Evolutionary conservation across 2,888 invertebrate species (phyloP).

Genomic region (Tetanocera ferruginea): DNA sequence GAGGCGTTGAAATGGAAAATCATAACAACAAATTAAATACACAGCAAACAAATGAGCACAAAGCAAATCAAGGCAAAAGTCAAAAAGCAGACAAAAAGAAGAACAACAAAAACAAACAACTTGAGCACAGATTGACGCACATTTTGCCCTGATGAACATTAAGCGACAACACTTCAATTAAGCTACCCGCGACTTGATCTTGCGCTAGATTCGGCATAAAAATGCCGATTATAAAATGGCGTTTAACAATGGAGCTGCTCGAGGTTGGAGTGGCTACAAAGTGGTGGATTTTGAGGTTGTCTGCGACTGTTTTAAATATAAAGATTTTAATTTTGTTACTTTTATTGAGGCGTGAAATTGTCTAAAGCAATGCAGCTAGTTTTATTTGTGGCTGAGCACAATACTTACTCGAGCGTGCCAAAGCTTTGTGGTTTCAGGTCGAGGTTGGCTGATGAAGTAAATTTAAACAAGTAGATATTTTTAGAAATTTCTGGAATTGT

Average conservation of each 20-base stretch:
- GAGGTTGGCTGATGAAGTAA: not conserved
- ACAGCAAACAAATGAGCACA: not conserved
- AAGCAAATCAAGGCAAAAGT: not conserved
- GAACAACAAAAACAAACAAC: not conserved
- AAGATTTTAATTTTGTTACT: not conserved
- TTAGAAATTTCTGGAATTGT: too few relatives aligned
- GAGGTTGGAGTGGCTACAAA: not conserved
- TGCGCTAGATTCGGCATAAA: not conserved
- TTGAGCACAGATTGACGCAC: too few relatives aligned
- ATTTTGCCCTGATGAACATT: not conserved
- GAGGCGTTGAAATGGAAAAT: conserved; percentile 34
- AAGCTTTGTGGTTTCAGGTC: not conserved
- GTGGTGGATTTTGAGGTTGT: not conserved
- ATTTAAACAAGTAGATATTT: too few relatives aligned
- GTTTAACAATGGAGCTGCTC: conserved; percentile 28
- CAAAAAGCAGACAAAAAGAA: not conserved
- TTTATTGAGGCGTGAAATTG: conserved; percentile 32
- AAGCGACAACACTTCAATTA: not conserved
- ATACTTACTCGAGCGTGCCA: not conserved
- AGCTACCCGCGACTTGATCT: not conserved
- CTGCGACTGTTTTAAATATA: not conserved
- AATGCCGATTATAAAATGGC: not conserved
- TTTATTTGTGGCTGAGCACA: conserved; percentile 21
- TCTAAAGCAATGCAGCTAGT: conserved; percentile 3
- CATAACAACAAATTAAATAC: conserved; percentile 37